Evolutionary conservation across 2,113 vertebrate species (phyloP), one percentile per base, ranked within the genome.

Genomic region (Herpetotheres cachinnans): DNA sequence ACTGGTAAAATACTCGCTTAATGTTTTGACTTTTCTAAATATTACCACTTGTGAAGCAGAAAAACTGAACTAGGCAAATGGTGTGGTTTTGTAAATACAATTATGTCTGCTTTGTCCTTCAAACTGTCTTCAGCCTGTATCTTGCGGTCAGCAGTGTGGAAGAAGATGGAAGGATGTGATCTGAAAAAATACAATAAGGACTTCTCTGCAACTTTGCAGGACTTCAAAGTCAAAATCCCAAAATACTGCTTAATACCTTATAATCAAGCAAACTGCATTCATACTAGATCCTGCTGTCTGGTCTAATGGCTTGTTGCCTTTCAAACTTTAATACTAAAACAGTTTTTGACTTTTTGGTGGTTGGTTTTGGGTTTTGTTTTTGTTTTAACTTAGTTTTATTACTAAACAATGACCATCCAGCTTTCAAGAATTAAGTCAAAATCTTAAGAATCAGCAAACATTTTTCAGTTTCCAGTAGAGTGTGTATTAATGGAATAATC

Each of bases 1-100:
- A 93, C 92, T 98, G 98, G 99, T 99, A 97, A 97, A 63, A 90
- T 47, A 20, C 16, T 30, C 2, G 29, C 26, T 74, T 58, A 40
- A 3, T 85, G 74, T 61, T 78, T 67, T 77, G 17, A 40, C 36
- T 93, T 94, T 95, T 82, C 22, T 71, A n/a, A 55, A 27, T 71
- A 49, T 14, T 74, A 13, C 16, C 34, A 42, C 10, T 56, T 78
- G 26, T 78, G 42, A 95, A 89, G 32, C 17, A 71, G 38, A 42
- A 79, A 70, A 65, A 58, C 14, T 42, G 56, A 76, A 36, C 13
- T 34, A 67, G 30, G 44, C 32, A 71, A 63, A 47, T 34, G 10
- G n/a, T 54, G 20, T 42, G 30, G 24, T 50, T 70, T 92, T 94
- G 56, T 40, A 70, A 80, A 54, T 76, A 86, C 44, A 72, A 0